phyloP scores from a whole-genome alignment of 2,888 invertebrate species.

The Cataglyphis rosenhaueri region DNA sequence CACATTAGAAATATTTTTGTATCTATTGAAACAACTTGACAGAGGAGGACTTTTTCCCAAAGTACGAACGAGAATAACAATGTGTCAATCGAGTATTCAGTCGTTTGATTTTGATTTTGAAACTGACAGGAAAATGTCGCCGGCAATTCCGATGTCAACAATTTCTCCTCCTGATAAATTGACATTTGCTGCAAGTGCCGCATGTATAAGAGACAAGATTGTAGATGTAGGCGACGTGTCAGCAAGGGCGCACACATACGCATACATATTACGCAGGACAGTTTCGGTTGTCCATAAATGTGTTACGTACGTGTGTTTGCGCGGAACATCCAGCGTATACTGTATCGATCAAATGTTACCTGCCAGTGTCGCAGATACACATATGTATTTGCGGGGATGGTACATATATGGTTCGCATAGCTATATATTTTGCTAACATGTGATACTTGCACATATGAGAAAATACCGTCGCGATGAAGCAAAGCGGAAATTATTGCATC shows the following conservation, averaged over 20 bases:
- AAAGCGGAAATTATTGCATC: constrained; percentile 43
- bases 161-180: constrained; percentile 6
- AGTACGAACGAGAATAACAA: neutral
- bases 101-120: neutral
- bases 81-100: neutral
- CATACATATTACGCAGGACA: constrained; percentile 28
- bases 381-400: constrained; percentile 5
- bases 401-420: constrained; percentile 28
- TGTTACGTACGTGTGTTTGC: constrained; percentile 38
- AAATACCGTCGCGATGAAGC: constrained; percentile 25
- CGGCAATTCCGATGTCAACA: constrained; percentile 1
- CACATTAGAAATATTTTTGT: neutral
- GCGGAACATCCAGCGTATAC: constrained; percentile 41
- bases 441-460: neutral
- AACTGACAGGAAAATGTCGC: neutral
- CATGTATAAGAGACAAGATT: constrained; percentile 28
- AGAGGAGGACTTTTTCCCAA: neutral
- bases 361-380: constrained; percentile 55
- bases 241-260: constrained; percentile 42
- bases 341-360: constrained; percentile 67
- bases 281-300: constrained; percentile 38
- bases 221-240: constrained; percentile 39
- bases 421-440: constrained; percentile 45
- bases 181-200: constrained; percentile 5
- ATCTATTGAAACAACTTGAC: neutral